These are phyloP conservation scores for Nasua narica DNA, from an alignment of 2,797 vertebrate species.

Conservation along the genomic window DNA sequence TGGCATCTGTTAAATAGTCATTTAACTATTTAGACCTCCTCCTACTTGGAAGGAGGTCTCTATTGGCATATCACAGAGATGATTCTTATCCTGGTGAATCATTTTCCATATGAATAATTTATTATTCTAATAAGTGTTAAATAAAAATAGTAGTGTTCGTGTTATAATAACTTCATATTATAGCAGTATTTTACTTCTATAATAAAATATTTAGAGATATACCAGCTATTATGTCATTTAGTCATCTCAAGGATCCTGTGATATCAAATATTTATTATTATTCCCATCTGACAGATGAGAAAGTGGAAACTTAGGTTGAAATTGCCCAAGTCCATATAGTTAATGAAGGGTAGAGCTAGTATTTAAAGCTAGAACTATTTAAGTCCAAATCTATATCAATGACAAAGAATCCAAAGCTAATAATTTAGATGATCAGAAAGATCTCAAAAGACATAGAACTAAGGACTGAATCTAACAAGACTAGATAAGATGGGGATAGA, in stretches of 20 bases:
- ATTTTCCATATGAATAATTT: neutral
- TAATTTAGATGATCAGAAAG: neutral
- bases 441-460: neutral
- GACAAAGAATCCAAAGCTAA: neutral
- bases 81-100: neutral
- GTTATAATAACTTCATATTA: neutral
- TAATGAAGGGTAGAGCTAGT: neutral
- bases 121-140: neutral
- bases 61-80: neutral
- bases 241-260: neutral
- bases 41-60: neutral
- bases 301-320: neutral
- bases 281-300: neutral
- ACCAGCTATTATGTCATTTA: neutral
- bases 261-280: neutral
- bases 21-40: too few relatives aligned
- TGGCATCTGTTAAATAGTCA: neutral
- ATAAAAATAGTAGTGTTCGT: neutral
- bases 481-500: neutral
- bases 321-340: neutral
- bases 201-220: neutral
- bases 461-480: neutral
- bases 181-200: neutral
- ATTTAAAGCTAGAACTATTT: constrained; percentile 3
- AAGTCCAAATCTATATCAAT: neutral